Percentiles rank a stretch among this genome's conserved stretches.
These are phyloP conservation scores for Torymus tubicola DNA, from an alignment of 2,888 invertebrate genomes.

Conservation along the genomic window DNA sequence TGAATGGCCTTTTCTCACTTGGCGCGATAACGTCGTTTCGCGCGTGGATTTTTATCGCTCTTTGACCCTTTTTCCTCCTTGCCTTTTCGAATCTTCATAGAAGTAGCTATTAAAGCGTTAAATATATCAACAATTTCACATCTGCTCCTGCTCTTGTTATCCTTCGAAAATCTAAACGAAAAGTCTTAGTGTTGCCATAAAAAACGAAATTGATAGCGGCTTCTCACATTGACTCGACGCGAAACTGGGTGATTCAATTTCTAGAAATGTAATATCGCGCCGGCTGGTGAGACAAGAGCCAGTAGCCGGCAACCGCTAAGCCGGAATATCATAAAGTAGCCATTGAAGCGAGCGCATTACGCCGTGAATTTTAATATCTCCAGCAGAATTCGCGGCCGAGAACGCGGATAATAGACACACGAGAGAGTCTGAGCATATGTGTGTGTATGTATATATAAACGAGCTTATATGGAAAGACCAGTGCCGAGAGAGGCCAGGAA, in stretches of 20 bases:
- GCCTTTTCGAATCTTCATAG: too few relatives aligned
- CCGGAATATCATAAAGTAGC: slow-evolving; percentile 15
- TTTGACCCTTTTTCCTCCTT: too few relatives aligned
- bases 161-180: too few relatives aligned
- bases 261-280: too few relatives aligned
- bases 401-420: slow-evolving; percentile 39
- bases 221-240: too few relatives aligned
- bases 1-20: slow-evolving; percentile 61
- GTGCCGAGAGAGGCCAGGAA: slow-evolving; percentile 3
- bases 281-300: neutral
- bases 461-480: neutral
- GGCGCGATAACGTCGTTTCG: slow-evolving; percentile 48
- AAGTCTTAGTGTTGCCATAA: too few relatives aligned
- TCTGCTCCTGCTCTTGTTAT: too few relatives aligned
- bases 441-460: neutral
- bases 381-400: neutral
- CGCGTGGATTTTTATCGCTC: slow-evolving; percentile 1
- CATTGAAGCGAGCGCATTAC: slow-evolving; percentile 19
- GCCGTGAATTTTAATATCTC: slow-evolving; percentile 50
- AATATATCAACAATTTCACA: too few relatives aligned
- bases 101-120: too few relatives aligned
- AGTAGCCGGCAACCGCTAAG: neutral
- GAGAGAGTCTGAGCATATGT: neutral
- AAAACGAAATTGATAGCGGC: too few relatives aligned
- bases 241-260: too few relatives aligned